Evolutionary conservation across 1,140 invertebrate genomes (phyloP).

Genomic region (Aporrectodea caliginosa): DNA sequence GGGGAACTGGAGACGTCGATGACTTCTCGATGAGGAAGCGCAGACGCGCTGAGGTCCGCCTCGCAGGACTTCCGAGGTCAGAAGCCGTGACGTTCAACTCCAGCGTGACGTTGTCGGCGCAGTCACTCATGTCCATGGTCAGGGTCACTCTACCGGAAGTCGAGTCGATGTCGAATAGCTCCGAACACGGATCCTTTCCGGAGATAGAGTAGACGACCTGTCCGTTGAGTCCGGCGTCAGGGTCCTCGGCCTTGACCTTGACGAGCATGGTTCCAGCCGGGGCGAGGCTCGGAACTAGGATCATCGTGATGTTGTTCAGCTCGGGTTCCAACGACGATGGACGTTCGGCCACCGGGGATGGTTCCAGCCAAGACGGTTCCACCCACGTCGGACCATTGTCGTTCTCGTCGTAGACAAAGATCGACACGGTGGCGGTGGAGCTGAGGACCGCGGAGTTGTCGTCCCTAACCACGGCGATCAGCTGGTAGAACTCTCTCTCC

Average conservation of each 20-base stretch:
- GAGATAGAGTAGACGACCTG: conserved; percentile 72
- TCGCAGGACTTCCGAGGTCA: background rate
- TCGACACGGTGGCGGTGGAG: conserved; percentile 75
- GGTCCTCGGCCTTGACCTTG: conserved; percentile 69
- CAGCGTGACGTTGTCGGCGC: background rate
- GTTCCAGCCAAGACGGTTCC: conserved; percentile 3
- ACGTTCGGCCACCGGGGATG: background rate
- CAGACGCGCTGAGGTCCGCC: background rate
- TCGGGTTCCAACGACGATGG: no score
- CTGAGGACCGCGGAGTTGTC: conserved; percentile 82
- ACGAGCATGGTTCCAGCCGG: background rate
- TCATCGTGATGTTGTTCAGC: background rate
- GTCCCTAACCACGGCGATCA: conserved; percentile 78
- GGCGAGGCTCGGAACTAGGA: background rate
- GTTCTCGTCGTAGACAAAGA: conserved; percentile 79
- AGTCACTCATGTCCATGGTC: background rate
- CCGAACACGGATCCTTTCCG: conserved; percentile 53
- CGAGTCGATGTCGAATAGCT: background rate
- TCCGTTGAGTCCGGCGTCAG: conserved; percentile 74
- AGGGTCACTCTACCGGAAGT: background rate
- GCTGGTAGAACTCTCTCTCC: conserved; percentile 75
- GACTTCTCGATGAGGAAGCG: background rate
- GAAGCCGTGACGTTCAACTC: background rate
- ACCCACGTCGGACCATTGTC: conserved; percentile 69
- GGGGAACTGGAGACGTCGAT: background rate